Evolutionary conservation across 2,888 invertebrate genomes (phyloP).

Genomic region (Drosophila setosimentum): DNA sequence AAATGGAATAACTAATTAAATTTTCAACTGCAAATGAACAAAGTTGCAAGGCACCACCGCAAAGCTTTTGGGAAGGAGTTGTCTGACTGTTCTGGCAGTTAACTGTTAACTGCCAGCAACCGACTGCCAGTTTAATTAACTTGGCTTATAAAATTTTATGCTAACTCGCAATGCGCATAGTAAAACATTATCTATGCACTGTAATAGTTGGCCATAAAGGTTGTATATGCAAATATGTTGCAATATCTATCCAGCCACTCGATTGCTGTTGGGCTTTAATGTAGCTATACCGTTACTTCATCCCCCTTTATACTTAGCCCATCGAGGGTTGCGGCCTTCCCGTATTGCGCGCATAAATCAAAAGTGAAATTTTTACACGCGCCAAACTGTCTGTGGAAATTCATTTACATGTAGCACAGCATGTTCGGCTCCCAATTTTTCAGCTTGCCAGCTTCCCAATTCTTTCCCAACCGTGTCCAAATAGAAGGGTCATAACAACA

Average conservation of each 20-base stretch:
- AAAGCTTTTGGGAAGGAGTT: constrained; percentile 19
- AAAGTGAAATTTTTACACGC: constrained; percentile 78
- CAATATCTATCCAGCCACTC: constrained; percentile 59
- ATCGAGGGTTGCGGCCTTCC: constrained; percentile 10
- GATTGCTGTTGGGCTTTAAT: constrained; percentile 42
- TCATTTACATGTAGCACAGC: constrained; percentile 66
- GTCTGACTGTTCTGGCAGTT: constrained; percentile 38
- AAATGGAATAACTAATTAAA: constrained; percentile 79
- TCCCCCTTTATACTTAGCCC: neutral
- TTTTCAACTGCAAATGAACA: constrained; percentile 72
- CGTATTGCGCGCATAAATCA: constrained; percentile 60
- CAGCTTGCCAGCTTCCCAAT: constrained; percentile 20
- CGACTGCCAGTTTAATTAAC: constrained; percentile 71
- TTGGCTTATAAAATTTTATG: constrained; percentile 76
- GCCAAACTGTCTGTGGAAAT: constrained; percentile 73
- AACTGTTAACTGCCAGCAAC: constrained; percentile 50
- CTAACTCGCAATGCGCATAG: constrained; percentile 55
- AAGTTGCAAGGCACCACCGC: constrained; percentile 41
- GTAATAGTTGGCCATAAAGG: constrained; percentile 67
- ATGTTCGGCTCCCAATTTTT: constrained; percentile 35
- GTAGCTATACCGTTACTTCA: neutral
- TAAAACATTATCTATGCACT: constrained; percentile 63
- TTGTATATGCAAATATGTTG: constrained; percentile 77
- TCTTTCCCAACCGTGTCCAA: constrained; percentile 10
- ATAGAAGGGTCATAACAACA: constrained; percentile 57